Base-by-base conservation (phyloP, 2,888 invertebrate species). In the Diadromus collaris region DNA sequence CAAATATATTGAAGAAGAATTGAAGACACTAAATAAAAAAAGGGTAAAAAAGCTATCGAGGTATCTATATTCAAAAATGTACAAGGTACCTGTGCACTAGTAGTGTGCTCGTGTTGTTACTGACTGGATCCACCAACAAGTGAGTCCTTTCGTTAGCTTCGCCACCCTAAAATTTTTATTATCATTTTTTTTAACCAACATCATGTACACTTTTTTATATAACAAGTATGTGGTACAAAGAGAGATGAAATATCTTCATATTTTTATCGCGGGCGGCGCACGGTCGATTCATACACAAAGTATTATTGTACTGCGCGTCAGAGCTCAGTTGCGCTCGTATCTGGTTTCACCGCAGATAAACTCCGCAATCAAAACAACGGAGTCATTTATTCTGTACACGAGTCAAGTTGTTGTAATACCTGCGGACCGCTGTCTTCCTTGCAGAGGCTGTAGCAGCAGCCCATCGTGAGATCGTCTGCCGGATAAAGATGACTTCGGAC, bases 111-210 rank as follows among this genome's bases (percentile, higher is more conserved):
- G 95, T 94, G 83, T 94, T 96, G 88, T 95, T 96, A 86, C 94
- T 94, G 51, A 94, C 94, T 32, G 96, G 95, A 91, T 96, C 96
- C 72, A 95, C 94, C 74, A 97, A 91, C 64, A 97, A 92, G 88
- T 95, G 96, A 29, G 97, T 96, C 83, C 96, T 92, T 91, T 97
- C 97, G 87, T 95, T 96, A 9, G 92, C 91, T 85, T 94, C 93
- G n/a, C 92, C 93, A 81, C 90, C 90, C 93, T 94, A 83, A 16
- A 89, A 48, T 38, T 38, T 38, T 34, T n/a, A n/a, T 2, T 9
- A 32, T 34, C n/a, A n/a, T 34, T 34, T 38, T 38, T 13, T 13
- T 13, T 1, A 38, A 38, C 4, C 2, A 38, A 1, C 38, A 38
- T 16, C 16, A 38, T 0, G 2, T 38, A 24, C 34, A 56, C 16